Base-by-base conservation (phyloP, 2,797 vertebrate species). In the Eospalax fontanierii region DNA sequence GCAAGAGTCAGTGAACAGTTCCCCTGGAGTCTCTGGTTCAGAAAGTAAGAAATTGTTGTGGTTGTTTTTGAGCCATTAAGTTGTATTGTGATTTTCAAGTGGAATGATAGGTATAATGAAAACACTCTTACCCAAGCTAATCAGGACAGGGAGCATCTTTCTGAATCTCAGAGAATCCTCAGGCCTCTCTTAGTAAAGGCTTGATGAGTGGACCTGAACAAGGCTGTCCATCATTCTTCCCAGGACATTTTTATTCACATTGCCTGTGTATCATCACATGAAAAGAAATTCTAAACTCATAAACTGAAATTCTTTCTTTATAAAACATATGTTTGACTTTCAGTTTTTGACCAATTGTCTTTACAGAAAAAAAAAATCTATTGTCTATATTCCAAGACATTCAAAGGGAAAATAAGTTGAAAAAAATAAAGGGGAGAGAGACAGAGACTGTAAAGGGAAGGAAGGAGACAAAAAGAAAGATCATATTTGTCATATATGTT, bases 361-460 rank as follows among this genome's bases (percentile, higher is more conserved):
- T 94, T 95, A 68, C 26, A 79, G 50, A 54, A 28, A 33, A 54
- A 76, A 33, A 35, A 78, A 61, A 86, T 57, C 33, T 63, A 50
- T 65, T 50, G 30, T 2, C 30, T 70, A 65, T 59, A 87, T 54
- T 87, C 26, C 40, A 79, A 65, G 35, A 89, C 18, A 93, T 16
- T 73, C 30, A 90, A 79, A 90, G 28, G 2, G 26, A 76, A 19
- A 50, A 84, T 33, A 74, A 0, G 71, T 22, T 16, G 35, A 1
- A 4, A 3, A 15, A 15, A 43, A 46, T 11, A 3, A 35, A 6
- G 1, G 7, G 6, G 1, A 2, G 0, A 11, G 9, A 7, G 3
- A 2, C 2, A 0, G 7, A 6, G 21, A 4, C 3, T 3, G 65
- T n/a, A 1, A n/a, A 11, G 8, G 35, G 6, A 35, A 35, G 21